Percentiles rank a stretch among this genome's conserved stretches.
These are phyloP conservation scores for Toxotes lorentzi DNA, from an alignment of 2,797 vertebrate species.

Conservation along the genomic window DNA sequence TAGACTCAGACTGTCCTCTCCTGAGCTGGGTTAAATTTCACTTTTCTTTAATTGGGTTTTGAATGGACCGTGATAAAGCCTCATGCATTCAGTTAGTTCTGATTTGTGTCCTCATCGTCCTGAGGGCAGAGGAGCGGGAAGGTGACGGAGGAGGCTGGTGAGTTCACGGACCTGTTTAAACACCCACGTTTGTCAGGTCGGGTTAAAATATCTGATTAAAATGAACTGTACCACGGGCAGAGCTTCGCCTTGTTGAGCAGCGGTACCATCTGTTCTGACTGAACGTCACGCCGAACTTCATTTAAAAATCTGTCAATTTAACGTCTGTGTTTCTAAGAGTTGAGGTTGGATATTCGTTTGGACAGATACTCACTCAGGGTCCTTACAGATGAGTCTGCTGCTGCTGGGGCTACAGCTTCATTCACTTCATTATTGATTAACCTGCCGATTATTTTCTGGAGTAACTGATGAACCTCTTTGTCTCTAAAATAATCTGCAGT, in stretches of 20 bases:
- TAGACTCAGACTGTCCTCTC: background rate
- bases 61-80: conserved; percentile 32
- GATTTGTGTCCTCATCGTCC: background rate
- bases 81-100: background rate
- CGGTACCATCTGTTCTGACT: background rate
- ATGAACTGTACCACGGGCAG: rapidly evolving
- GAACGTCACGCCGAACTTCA: background rate
- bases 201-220: background rate
- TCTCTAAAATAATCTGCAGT: too few species aligned
- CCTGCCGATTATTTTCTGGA: too few species aligned
- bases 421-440: too few species aligned
- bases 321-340: background rate
- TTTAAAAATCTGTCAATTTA: background rate
- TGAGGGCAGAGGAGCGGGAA: conserved; percentile 4
- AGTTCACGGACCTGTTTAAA: conserved; percentile 16
- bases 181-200: rapidly evolving
- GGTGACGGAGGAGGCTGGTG: conserved; percentile 67
- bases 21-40: rapidly evolving
- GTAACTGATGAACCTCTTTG: too few species aligned
- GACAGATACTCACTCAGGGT: background rate
- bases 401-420: too few species aligned
- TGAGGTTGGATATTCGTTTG: background rate
- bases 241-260: too few species aligned
- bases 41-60: rapidly evolving
- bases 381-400: too few species aligned